These are phyloP conservation scores for Sitta carolinensis DNA, from an alignment of 2,797 vertebrate species.

Conservation along the genomic window DNA sequence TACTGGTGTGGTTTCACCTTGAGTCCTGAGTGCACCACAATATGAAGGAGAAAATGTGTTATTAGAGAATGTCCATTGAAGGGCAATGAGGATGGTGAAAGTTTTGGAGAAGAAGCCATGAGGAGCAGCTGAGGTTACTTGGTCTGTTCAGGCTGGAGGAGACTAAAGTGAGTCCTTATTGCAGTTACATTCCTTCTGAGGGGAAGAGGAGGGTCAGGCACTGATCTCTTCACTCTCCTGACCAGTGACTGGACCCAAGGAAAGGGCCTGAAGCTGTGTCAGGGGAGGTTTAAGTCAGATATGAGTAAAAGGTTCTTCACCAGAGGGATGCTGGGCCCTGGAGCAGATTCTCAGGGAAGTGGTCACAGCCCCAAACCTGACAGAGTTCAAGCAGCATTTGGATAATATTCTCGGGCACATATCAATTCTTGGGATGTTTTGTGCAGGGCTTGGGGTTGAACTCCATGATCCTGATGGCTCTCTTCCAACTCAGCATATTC, in stretches of 20 bases:
- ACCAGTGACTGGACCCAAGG: background rate
- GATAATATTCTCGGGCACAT: rapidly evolving
- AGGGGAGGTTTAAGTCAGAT: background rate
- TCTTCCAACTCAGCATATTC: background rate
- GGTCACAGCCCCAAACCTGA: background rate
- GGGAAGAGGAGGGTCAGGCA: rapidly evolving
- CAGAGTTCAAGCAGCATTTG: background rate
- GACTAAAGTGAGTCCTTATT: background rate
- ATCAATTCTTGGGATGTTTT: background rate
- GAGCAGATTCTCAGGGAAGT: background rate
- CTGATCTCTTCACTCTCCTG: background rate
- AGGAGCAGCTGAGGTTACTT: background rate
- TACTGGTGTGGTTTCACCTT: background rate
- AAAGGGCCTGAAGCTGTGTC: background rate
- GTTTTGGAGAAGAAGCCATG: background rate
- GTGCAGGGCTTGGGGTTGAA: too few species aligned
- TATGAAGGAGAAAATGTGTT: background rate
- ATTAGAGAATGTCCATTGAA: background rate
- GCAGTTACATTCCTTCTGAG: background rate
- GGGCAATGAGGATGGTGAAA: background rate
- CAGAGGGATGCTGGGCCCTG: rapidly evolving
- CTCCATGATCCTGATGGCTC: rapidly evolving
- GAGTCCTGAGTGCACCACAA: too few species aligned
- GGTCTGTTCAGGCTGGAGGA: background rate
- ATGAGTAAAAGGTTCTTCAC: background rate